phyloP scores from a whole-genome alignment of 2,888 invertebrate genomes.

The Atethmia centrago region DNA sequence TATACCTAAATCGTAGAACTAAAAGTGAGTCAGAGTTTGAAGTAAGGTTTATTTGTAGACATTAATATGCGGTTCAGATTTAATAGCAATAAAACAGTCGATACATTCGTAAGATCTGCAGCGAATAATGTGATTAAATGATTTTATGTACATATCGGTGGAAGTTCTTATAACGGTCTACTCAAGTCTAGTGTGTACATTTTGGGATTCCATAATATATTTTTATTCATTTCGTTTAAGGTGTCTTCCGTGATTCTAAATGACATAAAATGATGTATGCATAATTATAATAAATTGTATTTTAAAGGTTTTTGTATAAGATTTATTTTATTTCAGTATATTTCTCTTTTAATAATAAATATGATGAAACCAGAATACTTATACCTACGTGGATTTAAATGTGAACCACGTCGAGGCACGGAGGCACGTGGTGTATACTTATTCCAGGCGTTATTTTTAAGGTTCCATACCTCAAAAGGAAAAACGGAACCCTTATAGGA shows the following conservation, averaged over 20 bases:
- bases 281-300: neutral
- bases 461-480: too few species aligned
- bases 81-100: constrained; percentile 50
- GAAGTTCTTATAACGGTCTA: constrained; percentile 9
- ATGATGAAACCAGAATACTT: neutral
- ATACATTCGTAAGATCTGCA: constrained; percentile 30
- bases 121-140: constrained; percentile 27
- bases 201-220: neutral
- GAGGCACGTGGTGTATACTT: neutral
- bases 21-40: constrained; percentile 28
- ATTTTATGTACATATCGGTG: constrained; percentile 25
- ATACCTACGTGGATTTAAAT: neutral
- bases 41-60: constrained; percentile 45
- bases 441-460: neutral
- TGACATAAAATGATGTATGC: neutral
- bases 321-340: neutral
- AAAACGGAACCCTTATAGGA: too few species aligned
- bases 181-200: neutral
- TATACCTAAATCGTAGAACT: constrained; percentile 31
- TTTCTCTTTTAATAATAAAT: neutral
- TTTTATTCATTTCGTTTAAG: neutral
- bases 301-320: neutral
- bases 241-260: neutral
- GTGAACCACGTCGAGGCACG: neutral
- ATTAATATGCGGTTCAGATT: constrained; percentile 31